These are phyloP conservation scores for Dendrolimus kikuchii DNA, from an alignment of 1,140 invertebrate species.

Conservation along the genomic window DNA sequence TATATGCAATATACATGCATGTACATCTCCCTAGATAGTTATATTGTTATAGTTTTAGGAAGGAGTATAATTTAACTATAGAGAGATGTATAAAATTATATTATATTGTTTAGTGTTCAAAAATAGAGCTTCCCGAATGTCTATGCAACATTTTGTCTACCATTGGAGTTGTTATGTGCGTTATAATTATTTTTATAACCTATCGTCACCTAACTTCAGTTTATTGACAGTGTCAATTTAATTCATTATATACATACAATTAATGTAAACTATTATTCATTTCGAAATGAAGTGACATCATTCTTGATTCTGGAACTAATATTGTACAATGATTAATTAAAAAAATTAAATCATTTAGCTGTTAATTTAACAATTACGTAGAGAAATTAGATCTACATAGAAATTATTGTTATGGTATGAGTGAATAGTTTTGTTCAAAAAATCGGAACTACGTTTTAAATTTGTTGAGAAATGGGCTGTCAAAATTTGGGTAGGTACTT, in stretches of 20 bases:
- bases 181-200: conserved; percentile 9
- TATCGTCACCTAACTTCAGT: not conserved
- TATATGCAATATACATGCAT: conserved; percentile 52
- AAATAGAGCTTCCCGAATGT: conserved; percentile 59
- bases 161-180: conserved; percentile 28
- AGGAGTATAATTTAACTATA: conserved; percentile 56
- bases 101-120: conserved; percentile 52
- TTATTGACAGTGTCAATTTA: not conserved
- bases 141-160: conserved; percentile 47
- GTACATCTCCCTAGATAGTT: conserved; percentile 54
- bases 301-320: too few species aligned
- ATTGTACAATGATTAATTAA: too few species aligned
- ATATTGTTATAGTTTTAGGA: conserved; percentile 61
- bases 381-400: not conserved
- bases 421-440: conserved; percentile 15
- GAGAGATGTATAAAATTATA: conserved; percentile 49
- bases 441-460: conserved; percentile 1
- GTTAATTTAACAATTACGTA: too few species aligned
- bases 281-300: too few species aligned
- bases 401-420: conserved; percentile 12
- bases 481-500: conserved; percentile 25
- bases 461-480: conserved; percentile 25
- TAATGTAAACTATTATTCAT: not conserved
- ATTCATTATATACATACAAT: not conserved
- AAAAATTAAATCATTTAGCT: too few species aligned